A percentile compares a stretch with the other conserved stretches of the same genome.
Evolutionary conservation across 2,113 vertebrate genomes (phyloP).

Genomic region (Vireo altiloquus): DNA sequence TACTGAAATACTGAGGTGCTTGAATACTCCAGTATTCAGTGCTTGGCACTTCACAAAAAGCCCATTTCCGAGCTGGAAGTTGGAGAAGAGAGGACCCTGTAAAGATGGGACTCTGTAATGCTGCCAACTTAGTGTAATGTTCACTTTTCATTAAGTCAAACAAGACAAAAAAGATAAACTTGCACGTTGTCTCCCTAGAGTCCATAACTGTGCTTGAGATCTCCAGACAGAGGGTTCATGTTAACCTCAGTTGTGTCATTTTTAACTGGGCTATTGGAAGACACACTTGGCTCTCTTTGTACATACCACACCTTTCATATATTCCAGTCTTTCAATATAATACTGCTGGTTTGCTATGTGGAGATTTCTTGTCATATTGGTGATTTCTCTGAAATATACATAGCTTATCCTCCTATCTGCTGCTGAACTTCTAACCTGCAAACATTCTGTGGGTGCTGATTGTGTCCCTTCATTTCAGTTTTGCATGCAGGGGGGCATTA

Average conservation of each 20-base stretch:
- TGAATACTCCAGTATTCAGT: background rate
- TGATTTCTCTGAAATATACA: background rate
- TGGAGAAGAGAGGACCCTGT: background rate
- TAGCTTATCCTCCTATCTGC: background rate
- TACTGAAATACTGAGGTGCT: background rate
- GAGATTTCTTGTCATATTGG: background rate
- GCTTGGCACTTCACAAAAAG: background rate
- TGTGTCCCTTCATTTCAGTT: background rate
- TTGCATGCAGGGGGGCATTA: background rate
- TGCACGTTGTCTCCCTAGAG: background rate
- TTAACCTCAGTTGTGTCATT: slow-evolving; percentile 17
- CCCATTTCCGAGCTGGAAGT: background rate
- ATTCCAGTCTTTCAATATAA: background rate
- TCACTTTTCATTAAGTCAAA: background rate
- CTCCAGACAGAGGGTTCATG: background rate
- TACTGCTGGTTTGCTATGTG: background rate
- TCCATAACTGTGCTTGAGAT: background rate
- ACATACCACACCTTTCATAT: slow-evolving; percentile 48
- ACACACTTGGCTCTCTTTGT: background rate
- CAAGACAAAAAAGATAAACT: background rate
- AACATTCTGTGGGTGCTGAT: background rate
- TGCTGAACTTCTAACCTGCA: background rate
- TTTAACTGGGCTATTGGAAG: slow-evolving; percentile 53
- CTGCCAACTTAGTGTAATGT: background rate
- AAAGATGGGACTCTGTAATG: background rate